Evolutionary conservation across 2,797 vertebrate genomes (phyloP), one percentile per base, ranked within the genome.

Genomic region (Enteromius anoplus): DNA sequence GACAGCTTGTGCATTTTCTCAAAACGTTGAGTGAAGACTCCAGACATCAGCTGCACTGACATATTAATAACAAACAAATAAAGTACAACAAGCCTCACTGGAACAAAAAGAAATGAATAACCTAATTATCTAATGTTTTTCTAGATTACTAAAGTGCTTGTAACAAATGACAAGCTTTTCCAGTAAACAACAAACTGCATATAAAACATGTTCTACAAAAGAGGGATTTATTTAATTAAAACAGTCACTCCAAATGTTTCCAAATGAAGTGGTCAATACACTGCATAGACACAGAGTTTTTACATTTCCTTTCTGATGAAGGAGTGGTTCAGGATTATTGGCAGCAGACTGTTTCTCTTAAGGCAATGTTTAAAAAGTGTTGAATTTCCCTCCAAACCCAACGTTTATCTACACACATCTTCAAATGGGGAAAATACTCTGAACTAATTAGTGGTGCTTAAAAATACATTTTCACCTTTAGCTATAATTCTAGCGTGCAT

Each of bases 391-490:
- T 86, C 79, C 79, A 68, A 88, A 85, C 78, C 12, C 42, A 88
- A 81, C 88, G 78, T 89, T 93, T 92, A 93, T 93, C 91, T 87
- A 40, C 78, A 88, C 51, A 73, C 88, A 86, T 78, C 72, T 82
- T 86, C 66, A 91, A 90, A 86, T 82, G 78, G 84, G 87, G 88
- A 90, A 91, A 86, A 81, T 86, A 86, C 92, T 92, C 85, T 17
- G 82, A 92, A 89, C 89, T 92, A 92, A 93, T 92, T 92, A 89
- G 87, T 72, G 81, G 83, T 86, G 89, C 89, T 91, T 88, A 90
- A 84, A 88, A 88, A 89, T 87, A 86, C 88, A 89, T 89, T 45
- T 32, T 83, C 88, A 91, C 91, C 91, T 92, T 82, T 42, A 92
- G 93, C 89, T 92, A 81, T 83, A 82, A 85, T 84, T 90, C n/a